Percentiles rank a stretch among this genome's conserved stretches.
phyloP scores from a whole-genome alignment of 2,113 vertebrate genomes.

The Eonycteris spelaea region DNA sequence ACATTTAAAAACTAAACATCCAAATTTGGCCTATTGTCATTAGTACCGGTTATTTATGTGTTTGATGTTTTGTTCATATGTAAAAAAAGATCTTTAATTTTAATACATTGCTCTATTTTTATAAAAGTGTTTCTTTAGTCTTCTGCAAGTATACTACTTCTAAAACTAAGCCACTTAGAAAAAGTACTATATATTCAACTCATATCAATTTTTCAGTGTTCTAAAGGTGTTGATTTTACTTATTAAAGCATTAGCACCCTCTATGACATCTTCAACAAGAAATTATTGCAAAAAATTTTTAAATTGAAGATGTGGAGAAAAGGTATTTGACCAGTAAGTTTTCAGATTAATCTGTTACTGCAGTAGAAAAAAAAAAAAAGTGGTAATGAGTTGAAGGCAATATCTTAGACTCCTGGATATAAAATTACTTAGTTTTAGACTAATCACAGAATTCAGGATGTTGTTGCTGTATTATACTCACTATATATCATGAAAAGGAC shows the following conservation, averaged over 20 bases:
- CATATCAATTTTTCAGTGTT: slow-evolving; percentile 60
- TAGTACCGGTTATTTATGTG: background rate
- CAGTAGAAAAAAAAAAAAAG: background rate
- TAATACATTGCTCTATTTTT: background rate
- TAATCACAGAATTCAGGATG: background rate
- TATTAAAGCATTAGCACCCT: slow-evolving; percentile 57
- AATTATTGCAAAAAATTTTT: slow-evolving; percentile 49
- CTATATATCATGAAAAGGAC: background rate
- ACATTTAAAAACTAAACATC: background rate
- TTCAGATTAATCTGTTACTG: slow-evolving; percentile 61
- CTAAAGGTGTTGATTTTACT: slow-evolving; percentile 69
- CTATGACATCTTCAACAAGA: slow-evolving; percentile 68
- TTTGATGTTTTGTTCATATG: background rate
- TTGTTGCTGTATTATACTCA: background rate
- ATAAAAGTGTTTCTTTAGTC: background rate
- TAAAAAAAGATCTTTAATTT: background rate
- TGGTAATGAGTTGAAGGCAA: slow-evolving; percentile 50
- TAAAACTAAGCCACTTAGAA: background rate
- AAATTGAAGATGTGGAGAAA: slow-evolving; percentile 52
- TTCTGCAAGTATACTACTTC: background rate
- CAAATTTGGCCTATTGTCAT: background rate
- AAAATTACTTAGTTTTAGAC: slow-evolving; percentile 18
- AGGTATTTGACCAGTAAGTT: slow-evolving; percentile 64
- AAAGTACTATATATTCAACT: background rate
- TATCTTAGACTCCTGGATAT: slow-evolving; percentile 38